These are phyloP conservation scores for Bergia sp. DNA, from an alignment of 92 coral and sea anemone species.

Conservation along the genomic window DNA sequence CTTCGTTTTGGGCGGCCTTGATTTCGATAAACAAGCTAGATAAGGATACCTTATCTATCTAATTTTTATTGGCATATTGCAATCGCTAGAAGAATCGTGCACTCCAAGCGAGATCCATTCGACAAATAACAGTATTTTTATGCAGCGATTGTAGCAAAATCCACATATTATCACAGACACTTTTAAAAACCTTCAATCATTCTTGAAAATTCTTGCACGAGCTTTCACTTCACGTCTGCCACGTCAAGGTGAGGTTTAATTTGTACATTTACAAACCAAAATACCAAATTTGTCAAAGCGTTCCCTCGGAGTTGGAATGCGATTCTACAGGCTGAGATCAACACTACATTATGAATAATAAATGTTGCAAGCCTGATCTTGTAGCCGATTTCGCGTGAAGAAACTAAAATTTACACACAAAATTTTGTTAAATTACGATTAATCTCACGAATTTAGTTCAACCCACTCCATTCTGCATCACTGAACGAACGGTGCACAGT, in stretches of 20 bases:
- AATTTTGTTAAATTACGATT: neutral
- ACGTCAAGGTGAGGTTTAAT: neutral
- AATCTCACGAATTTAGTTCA: neutral
- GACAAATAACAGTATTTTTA: neutral
- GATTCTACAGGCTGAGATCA: conserved; percentile 13
- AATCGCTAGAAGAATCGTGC: neutral
- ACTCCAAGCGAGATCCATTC: no score
- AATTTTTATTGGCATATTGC: neutral
- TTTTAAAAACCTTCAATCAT: neutral
- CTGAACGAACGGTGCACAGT: neutral
- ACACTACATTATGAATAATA: conserved; percentile 27
- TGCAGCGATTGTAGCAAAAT: neutral
- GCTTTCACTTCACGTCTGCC: neutral
- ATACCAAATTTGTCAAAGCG: neutral
- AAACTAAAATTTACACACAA: neutral
- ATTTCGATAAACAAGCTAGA: neutral
- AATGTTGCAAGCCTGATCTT: neutral
- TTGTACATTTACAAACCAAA: neutral
- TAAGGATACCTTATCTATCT: neutral
- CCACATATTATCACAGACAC: neutral
- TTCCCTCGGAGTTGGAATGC: conserved; percentile 11
- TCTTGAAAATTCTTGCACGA: neutral
- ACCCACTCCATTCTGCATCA: neutral
- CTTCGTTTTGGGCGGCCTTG: neutral
- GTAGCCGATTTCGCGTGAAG: neutral